These are phyloP conservation scores for Bambusicola thoracicus DNA, from an alignment of 2,113 vertebrate genomes.

Conservation along the genomic window DNA sequence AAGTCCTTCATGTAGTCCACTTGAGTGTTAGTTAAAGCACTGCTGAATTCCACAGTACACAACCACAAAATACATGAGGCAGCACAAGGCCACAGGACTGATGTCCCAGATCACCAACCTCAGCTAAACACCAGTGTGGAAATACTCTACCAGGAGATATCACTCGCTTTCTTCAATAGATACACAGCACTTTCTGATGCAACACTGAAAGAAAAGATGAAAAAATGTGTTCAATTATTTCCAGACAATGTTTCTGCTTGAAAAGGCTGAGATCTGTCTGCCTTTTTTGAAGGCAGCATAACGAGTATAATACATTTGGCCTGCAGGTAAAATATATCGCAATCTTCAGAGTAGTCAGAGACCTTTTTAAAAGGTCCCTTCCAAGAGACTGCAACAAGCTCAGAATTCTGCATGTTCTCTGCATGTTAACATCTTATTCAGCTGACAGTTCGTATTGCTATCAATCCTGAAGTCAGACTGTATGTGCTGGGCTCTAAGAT, in stretches of 20 bases:
- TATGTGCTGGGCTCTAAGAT: not conserved
- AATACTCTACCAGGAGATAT: not conserved
- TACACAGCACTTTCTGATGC: not conserved
- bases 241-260: not conserved
- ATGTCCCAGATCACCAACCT: not conserved
- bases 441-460: not conserved
- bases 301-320: not conserved
- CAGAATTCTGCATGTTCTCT: not conserved
- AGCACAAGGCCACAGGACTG: not conserved
- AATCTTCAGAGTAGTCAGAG: too few relatives aligned
- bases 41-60: not conserved
- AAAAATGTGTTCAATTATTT: not conserved
- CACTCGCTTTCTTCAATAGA: not conserved
- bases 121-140: not conserved
- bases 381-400: not conserved
- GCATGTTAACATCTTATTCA: not conserved
- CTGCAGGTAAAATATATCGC: not conserved
- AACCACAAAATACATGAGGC: not conserved
- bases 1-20: not conserved
- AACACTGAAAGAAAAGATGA: not conserved
- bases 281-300: not conserved
- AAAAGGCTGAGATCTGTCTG: not conserved
- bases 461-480: not conserved
- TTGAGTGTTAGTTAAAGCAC: not conserved
- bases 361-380: too few relatives aligned